Percentiles rank a stretch among this genome's conserved stretches.
These are phyloP conservation scores for Danio choprae DNA, from an alignment of 2,797 vertebrate genomes.

Conservation along the genomic window DNA sequence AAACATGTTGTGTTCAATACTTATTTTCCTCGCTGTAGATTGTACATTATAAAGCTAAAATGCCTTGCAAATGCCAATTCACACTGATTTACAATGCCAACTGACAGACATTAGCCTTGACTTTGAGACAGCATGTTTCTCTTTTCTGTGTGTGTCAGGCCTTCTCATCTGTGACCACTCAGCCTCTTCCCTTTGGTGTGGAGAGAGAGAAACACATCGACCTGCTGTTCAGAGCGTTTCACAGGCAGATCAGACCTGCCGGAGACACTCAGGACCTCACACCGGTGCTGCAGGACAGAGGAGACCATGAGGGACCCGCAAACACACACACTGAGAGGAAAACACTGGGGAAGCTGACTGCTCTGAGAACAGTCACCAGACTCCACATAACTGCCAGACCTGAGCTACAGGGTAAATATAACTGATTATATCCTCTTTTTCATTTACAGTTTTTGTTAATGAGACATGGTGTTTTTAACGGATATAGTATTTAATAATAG, in stretches of 20 bases:
- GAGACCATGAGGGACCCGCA: slow-evolving; percentile 1
- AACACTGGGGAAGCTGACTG: slow-evolving; percentile 63
- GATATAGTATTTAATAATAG: too few relatives aligned
- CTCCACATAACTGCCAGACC: slow-evolving; percentile 77
- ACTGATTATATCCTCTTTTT: neutral
- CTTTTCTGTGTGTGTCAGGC: slow-evolving; percentile 22
- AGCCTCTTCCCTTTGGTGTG: slow-evolving; percentile 79
- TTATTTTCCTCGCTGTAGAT: too few relatives aligned
- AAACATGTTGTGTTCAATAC: too few relatives aligned
- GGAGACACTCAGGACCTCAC: slow-evolving; percentile 55
- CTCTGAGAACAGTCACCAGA: slow-evolving; percentile 72
- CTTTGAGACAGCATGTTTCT: neutral
- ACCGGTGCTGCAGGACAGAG: slow-evolving; percentile 29
- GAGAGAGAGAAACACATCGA: slow-evolving; percentile 83
- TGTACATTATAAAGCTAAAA: neutral
- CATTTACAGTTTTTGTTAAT: too few relatives aligned
- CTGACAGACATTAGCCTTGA: neutral
- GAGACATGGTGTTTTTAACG: too few relatives aligned
- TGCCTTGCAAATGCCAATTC: neutral
- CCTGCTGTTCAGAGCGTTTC: slow-evolving; percentile 72
- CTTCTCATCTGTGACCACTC: slow-evolving; percentile 77
- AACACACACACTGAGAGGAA: slow-evolving; percentile 35
- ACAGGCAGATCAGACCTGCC: slow-evolving; percentile 58
- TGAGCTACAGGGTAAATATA: slow-evolving; percentile 75
- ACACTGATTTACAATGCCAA: neutral